These are phyloP conservation scores for Phyllotis vaccarum DNA, from an alignment of 2,797 vertebrate species.

Conservation along the genomic window DNA sequence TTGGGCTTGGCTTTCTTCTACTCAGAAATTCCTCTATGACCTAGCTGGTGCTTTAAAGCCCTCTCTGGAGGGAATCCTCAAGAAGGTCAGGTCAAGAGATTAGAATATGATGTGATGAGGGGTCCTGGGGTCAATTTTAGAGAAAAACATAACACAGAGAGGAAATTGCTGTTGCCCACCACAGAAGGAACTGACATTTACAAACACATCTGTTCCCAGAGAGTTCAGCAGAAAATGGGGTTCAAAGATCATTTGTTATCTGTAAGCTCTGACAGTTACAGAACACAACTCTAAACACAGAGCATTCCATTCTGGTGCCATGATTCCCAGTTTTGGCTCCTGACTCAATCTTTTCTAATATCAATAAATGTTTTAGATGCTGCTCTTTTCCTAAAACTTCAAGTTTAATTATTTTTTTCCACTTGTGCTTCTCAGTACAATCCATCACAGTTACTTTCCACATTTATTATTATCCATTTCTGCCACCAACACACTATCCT, in stretches of 20 bases:
- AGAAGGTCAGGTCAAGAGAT: slow-evolving; percentile 50
- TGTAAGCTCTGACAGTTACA: slow-evolving; percentile 19
- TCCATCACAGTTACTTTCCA: background rate
- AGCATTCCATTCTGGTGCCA: background rate
- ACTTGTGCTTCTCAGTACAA: background rate
- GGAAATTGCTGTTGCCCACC: slow-evolving; percentile 40
- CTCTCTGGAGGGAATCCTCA: slow-evolving; percentile 5
- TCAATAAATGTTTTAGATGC: background rate
- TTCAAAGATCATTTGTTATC: background rate
- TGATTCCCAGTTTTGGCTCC: background rate
- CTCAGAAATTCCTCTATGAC: background rate
- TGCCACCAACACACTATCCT: background rate
- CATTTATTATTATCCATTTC: background rate
- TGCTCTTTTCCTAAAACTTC: background rate
- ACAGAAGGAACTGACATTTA: slow-evolving; percentile 52
- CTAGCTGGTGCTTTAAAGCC: slow-evolving; percentile 33
- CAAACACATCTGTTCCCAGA: slow-evolving; percentile 61
- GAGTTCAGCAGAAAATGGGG: slow-evolving; percentile 26
- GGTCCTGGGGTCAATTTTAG: slow-evolving; percentile 20
- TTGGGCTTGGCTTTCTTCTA: slow-evolving; percentile 49
- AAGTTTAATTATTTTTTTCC: background rate
- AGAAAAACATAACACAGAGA: slow-evolving; percentile 48
- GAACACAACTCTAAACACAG: background rate
- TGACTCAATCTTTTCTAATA: background rate
- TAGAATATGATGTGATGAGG: slow-evolving; percentile 40